These are phyloP conservation scores for Arctia plantaginis DNA, from an alignment of 2,888 invertebrate species.

Conservation along the genomic window DNA sequence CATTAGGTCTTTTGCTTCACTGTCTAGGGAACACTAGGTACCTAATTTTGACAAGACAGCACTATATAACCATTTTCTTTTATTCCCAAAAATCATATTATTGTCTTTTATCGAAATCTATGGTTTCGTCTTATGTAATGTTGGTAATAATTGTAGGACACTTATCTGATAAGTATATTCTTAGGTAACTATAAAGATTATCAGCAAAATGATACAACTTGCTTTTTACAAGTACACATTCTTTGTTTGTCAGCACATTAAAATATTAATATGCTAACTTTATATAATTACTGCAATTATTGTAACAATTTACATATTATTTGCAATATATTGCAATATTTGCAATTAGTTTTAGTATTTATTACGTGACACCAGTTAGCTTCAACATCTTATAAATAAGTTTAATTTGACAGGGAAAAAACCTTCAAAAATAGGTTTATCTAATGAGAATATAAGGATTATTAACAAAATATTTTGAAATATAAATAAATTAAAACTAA, in stretches of 20 bases:
- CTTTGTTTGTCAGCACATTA: neutral
- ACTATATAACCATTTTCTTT: neutral
- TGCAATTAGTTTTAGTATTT: neutral
- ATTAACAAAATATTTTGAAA: no score
- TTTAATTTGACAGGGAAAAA: neutral
- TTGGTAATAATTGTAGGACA: constrained; percentile 1
- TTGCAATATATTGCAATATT: no score
- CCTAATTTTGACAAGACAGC: no score
- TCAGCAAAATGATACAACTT: neutral
- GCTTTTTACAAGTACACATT: neutral
- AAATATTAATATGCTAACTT: neutral
- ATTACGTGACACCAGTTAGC: neutral
- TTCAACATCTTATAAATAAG: neutral
- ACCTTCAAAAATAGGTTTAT: neutral
- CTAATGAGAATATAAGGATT: neutral
- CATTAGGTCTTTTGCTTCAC: no score
- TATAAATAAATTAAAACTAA: no score
- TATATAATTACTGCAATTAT: neutral
- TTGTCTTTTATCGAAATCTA: neutral
- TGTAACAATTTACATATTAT: neutral
- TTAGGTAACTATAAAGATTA: neutral
- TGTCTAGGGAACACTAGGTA: no score
- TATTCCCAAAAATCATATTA: neutral
- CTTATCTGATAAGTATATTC: constrained; percentile 4
- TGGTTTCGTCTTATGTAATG: neutral